These are phyloP conservation scores for Sphenodon punctatus DNA, from an alignment of 2,797 vertebrate genomes.

Conservation along the genomic window DNA sequence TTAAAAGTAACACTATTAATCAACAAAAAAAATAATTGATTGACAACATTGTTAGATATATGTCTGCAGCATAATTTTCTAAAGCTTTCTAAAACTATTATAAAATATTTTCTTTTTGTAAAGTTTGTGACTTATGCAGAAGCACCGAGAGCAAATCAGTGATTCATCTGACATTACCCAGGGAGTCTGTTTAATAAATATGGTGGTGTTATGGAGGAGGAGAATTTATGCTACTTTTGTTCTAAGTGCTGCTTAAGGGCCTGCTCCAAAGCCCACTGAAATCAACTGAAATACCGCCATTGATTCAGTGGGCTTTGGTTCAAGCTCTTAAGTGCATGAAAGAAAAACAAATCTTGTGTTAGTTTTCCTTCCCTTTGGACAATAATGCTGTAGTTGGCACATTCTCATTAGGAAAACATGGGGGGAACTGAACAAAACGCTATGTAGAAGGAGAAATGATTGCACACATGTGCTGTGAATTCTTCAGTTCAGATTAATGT, in stretches of 20 bases:
- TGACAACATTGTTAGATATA: too few species aligned
- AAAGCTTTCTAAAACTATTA: too few species aligned
- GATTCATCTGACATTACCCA: too few species aligned
- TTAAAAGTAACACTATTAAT: too few species aligned
- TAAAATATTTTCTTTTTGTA: too few species aligned
- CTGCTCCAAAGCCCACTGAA: conserved; percentile 8
- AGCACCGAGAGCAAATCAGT: too few species aligned
- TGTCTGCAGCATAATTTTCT: too few species aligned
- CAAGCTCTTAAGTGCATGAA: conserved; percentile 6
- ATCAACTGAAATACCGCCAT: conserved; percentile 16
- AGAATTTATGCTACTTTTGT: too few species aligned
- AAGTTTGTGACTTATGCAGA: too few species aligned
- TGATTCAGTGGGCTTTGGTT: conserved; percentile 22
- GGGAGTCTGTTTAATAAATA: too few species aligned
- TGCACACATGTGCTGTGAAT: conserved; percentile 66
- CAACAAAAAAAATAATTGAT: too few species aligned
- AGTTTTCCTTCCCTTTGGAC: conserved; percentile 48
- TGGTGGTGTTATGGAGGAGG: too few species aligned
- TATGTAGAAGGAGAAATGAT: conserved; percentile 55
- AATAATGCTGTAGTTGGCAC: conserved; percentile 47
- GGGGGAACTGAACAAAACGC: conserved; percentile 52
- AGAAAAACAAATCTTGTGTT: conserved; percentile 37
- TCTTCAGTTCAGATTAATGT: conserved; percentile 70
- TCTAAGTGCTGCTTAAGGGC: neutral
- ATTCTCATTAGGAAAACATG: neutral